Percentiles rank a stretch among this genome's conserved stretches.
These are phyloP conservation scores for Coreoperca whiteheadi DNA, from an alignment of 2,113 vertebrate genomes.

Conservation along the genomic window DNA sequence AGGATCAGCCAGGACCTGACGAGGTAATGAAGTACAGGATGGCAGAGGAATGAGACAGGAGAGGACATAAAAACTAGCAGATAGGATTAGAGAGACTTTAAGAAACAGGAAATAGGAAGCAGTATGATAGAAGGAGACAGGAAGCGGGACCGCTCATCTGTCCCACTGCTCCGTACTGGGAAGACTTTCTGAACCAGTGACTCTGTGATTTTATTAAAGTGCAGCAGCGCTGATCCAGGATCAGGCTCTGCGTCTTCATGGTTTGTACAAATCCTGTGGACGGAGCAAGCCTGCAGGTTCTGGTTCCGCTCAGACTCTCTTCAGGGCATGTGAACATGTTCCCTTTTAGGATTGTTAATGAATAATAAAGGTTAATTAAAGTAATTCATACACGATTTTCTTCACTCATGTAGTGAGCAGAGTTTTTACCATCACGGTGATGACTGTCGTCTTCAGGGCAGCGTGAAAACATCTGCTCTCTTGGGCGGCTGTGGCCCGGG, in stretches of 20 bases:
- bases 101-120: background rate
- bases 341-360: conserved; percentile 6
- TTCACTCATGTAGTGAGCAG: no score
- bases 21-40: background rate
- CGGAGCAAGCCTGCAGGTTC: background rate
- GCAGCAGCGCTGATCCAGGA: background rate
- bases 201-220: background rate
- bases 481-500: no score
- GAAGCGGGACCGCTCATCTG: no score
- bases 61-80: background rate
- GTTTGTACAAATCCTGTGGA: background rate
- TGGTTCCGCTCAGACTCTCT: background rate
- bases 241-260: background rate
- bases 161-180: conserved; percentile 2
- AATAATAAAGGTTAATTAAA: conserved; percentile 33
- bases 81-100: background rate
- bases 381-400: no score
- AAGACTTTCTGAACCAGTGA: background rate
- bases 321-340: conserved; percentile 8
- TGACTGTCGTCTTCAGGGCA: no score
- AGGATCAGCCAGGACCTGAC: background rate
- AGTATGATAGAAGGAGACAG: background rate
- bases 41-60: background rate
- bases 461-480: no score
- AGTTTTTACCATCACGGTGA: no score